These are phyloP conservation scores for Istiophorus platypterus DNA, from an alignment of 2,113 vertebrate species.

Conservation along the genomic window DNA sequence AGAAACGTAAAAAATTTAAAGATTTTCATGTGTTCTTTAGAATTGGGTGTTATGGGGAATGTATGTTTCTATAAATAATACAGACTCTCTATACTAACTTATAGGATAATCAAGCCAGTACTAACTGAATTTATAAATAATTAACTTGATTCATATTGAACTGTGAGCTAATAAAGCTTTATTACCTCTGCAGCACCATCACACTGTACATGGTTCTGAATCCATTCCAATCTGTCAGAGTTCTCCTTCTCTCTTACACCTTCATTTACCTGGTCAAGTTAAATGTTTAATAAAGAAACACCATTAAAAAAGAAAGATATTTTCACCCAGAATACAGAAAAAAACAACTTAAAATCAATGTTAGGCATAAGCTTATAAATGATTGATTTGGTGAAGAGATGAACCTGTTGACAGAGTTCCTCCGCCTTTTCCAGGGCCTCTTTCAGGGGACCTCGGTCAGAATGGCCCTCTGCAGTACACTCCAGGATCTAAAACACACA, in stretches of 20 bases:
- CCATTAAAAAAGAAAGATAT: background rate
- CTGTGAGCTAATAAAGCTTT: background rate
- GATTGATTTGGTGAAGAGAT: background rate
- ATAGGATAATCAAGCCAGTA: background rate
- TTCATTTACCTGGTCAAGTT: constrained; percentile 90
- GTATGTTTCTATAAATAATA: no score
- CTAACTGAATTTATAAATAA: background rate
- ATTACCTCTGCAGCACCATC: constrained; percentile 92
- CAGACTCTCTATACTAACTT: background rate
- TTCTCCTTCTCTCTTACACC: constrained; percentile 96
- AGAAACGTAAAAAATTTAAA: background rate
- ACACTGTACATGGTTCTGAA: constrained; percentile 92
- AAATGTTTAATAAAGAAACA: background rate
- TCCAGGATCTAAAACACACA: constrained; percentile 89
- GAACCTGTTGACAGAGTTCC: constrained; percentile 89
- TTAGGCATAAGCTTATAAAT: background rate
- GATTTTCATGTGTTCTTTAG: background rate
- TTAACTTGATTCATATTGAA: background rate
- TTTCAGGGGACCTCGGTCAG: constrained; percentile 86
- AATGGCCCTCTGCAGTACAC: constrained; percentile 90
- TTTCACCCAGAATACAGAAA: no score
- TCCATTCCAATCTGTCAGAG: constrained; percentile 95
- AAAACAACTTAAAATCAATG: background rate
- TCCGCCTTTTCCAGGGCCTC: constrained; percentile 92
- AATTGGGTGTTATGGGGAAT: background rate